Evolutionary conservation across 2,113 vertebrate genomes (phyloP), one percentile per base, ranked within the genome.

Genomic region (Hirundichthys speculiger): DNA sequence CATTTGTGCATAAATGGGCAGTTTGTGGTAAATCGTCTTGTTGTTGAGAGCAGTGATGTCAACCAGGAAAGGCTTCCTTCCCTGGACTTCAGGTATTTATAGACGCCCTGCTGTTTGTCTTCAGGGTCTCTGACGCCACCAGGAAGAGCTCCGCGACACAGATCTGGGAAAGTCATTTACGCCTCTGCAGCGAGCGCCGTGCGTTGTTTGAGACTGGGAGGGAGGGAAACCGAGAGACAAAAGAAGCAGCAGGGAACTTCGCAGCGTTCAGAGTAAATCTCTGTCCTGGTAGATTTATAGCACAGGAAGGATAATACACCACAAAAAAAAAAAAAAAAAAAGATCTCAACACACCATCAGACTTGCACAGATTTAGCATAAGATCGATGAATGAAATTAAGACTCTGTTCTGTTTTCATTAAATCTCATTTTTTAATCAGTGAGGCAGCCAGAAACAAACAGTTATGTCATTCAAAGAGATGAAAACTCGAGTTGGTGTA

Each of bases 41-140:
- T 84, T 80, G 62, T 85, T 79, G 54, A 75, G 12, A 48, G 11
- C 43, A 43, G 15, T 80, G 64, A 72, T 62, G 75, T 69, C 53
- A 77, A 43, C n/a, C 73, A 88, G 89, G 86, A 90, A 88, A 76
- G 60, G 63, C 82, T 90, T 92, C 89, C 91, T 91, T 89, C 88
- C 86, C 78, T 68, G 69, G 67, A 48, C 67, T 79, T 50, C 70
- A 76, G 79, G 79, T 89, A 89, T 92, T 91, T 92, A 86, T 89
- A 84, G 82, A 77, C 40, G 6, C 56, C 49, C 46, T 38, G 61
- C 50, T 24, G 46, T 88, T 86, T 82, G 77, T 86, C 85, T 78
- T 70, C 43, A 53, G 76, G 50, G 64, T 62, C 59, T 80, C 22
- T 88, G 79, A 88, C 80, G 52, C 53, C 79, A 69, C 73, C 81